phyloP scores from a whole-genome alignment of 2,113 vertebrate species.

The Hydrolagus affinis region DNA sequence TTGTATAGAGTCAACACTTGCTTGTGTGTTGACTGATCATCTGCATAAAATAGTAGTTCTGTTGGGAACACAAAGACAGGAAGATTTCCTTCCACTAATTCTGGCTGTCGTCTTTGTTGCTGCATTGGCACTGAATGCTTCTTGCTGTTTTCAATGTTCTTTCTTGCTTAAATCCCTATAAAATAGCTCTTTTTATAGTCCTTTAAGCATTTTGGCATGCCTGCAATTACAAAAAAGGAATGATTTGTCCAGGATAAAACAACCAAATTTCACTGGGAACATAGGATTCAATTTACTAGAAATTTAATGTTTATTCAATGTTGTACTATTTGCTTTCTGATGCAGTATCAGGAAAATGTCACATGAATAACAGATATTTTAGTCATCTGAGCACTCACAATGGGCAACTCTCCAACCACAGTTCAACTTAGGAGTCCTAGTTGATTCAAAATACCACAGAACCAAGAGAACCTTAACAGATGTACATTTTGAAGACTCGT shows the following conservation, averaged over 20 bases:
- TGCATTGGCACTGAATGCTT: conserved; percentile 91
- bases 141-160: conserved; percentile 57
- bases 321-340: neutral
- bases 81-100: conserved; percentile 98
- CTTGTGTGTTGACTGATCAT: conserved; percentile 95
- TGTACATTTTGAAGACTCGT: too few relatives aligned
- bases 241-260: neutral
- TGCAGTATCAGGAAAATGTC: too few relatives aligned
- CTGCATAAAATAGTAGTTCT: conserved; percentile 91
- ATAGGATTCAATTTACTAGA: too few relatives aligned
- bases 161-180: conserved; percentile 44
- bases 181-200: conserved; percentile 13
- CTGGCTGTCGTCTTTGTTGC: conserved; percentile 92
- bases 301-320: too few relatives aligned
- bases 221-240: conserved; percentile 9
- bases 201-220: conserved; percentile 13
- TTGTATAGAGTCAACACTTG: conserved; percentile 98
- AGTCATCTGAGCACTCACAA: neutral
- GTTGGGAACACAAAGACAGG: conserved; percentile 97
- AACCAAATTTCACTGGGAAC: too few relatives aligned
- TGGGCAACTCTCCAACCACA: neutral
- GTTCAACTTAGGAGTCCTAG: neutral
- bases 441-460: neutral
- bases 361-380: neutral
- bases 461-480: too few relatives aligned